A percentile compares a stretch with the other conserved stretches of the same genome.
Evolutionary conservation across 2,888 invertebrate genomes (phyloP).

Genomic region (Pollenia griseotomentosa): DNA sequence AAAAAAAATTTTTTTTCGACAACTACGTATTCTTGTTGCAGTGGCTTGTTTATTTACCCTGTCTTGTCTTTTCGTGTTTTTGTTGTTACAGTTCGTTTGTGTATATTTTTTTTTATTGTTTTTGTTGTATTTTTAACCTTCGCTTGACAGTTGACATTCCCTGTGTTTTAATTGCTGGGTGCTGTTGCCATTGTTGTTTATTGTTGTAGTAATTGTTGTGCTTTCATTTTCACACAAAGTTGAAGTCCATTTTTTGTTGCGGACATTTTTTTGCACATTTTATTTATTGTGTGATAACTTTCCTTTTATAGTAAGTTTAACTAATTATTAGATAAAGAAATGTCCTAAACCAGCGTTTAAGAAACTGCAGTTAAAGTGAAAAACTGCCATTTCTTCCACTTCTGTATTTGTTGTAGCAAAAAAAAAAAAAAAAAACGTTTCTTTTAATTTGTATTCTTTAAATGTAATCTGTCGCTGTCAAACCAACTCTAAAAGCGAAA

Average conservation of each 20-base stretch:
- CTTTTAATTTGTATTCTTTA: no score
- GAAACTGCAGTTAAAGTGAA: no score
- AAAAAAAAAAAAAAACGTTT: no score
- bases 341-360: no score
- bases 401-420: no score
- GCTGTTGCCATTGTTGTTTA: constrained; percentile 5
- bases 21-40: background rate
- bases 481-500: no score
- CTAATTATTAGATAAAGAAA: constrained; percentile 11
- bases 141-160: constrained; percentile 72
- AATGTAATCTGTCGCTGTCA: no score
- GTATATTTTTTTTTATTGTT: constrained; percentile 52
- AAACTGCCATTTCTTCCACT: no score
- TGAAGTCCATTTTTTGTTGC: constrained; percentile 56
- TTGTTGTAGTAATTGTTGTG: constrained; percentile 35
- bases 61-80: constrained; percentile 53
- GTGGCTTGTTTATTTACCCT: constrained; percentile 18
- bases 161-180: constrained; percentile 49
- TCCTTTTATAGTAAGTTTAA: constrained; percentile 9
- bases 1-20: no score
- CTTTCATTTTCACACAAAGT: constrained; percentile 70
- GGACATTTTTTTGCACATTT: constrained; percentile 9
- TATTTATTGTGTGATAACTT: constrained; percentile 23
- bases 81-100: constrained; percentile 64
- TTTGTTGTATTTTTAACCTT: constrained; percentile 66